A percentile compares a stretch with the other conserved stretches of the same genome.
Evolutionary conservation across 2,113 vertebrate species (phyloP).

Genomic region (Telmatochromis sp.): DNA sequence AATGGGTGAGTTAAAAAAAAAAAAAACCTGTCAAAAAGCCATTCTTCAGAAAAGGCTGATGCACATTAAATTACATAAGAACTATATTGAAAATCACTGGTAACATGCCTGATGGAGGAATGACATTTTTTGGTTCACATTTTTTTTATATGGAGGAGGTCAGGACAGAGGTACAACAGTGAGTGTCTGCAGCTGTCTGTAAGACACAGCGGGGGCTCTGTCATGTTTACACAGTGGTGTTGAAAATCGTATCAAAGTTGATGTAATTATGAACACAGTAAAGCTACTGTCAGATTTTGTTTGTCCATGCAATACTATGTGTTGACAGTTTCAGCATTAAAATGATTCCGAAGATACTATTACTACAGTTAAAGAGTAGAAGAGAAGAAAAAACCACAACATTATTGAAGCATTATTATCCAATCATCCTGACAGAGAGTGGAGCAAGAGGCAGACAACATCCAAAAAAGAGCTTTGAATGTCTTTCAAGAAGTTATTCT

Average conservation of each 20-base stretch:
- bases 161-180: not conserved
- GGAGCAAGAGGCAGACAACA: not conserved
- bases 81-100: rapidly evolving
- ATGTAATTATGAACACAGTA: not conserved
- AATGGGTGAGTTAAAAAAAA: not conserved
- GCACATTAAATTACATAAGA: rapidly evolving
- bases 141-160: not conserved
- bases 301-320: not conserved
- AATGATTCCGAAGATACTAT: not conserved
- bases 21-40: not conserved
- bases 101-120: not conserved
- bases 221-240: not conserved
- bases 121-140: not conserved
- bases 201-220: not conserved
- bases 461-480: not conserved
- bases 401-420: rapidly evolving
- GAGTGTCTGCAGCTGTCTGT: not conserved
- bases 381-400: rapidly evolving
- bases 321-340: not conserved
- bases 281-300: rapidly evolving
- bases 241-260: rapidly evolving
- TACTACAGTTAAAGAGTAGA: rapidly evolving
- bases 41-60: not conserved
- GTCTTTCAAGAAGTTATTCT: not conserved
- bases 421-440: not conserved